phyloP scores from a whole-genome alignment of 2,113 vertebrate species.

The Solea senegalensis region DNA sequence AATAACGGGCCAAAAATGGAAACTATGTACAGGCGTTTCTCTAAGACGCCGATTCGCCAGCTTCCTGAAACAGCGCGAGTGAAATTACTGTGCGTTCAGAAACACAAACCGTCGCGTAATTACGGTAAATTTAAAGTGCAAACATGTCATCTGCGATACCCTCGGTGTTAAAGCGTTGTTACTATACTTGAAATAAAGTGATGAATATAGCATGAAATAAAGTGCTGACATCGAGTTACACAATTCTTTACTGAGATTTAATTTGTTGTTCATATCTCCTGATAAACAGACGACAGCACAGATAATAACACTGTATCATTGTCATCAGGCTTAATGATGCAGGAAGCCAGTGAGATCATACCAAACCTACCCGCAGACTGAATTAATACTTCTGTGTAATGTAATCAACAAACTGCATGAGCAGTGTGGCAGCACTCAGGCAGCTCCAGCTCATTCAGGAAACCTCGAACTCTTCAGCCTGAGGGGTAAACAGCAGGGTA shows the following conservation, averaged over 20 bases:
- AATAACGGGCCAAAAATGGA: no score
- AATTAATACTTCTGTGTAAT: slow-evolving; percentile 61
- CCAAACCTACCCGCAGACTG: slow-evolving; percentile 47
- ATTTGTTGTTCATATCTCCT: slow-evolving; percentile 9
- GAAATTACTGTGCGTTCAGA: no score
- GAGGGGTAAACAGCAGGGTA: not conserved
- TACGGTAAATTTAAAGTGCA: no score
- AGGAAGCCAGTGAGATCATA: slow-evolving; percentile 61
- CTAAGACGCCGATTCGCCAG: no score
- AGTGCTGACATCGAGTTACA: no score
- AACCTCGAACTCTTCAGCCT: not conserved
- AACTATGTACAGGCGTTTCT: no score
- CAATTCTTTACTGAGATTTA: not conserved
- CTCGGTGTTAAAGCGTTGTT: no score
- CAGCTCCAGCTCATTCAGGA: not conserved
- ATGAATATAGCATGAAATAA: no score
- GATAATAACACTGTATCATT: slow-evolving; percentile 28
- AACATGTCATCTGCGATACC: no score
- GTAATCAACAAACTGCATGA: slow-evolving; percentile 46
- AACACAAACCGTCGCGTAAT: no score
- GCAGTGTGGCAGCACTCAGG: slow-evolving; percentile 5
- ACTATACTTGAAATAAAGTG: no score
- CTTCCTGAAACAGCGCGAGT: no score
- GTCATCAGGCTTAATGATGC: slow-evolving; percentile 27
- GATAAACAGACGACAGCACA: slow-evolving; percentile 5